A percentile compares a stretch with the other conserved stretches of the same genome.
These are phyloP conservation scores for Arctopsyche grandis DNA, from an alignment of 1,140 invertebrate genomes.

Conservation along the genomic window DNA sequence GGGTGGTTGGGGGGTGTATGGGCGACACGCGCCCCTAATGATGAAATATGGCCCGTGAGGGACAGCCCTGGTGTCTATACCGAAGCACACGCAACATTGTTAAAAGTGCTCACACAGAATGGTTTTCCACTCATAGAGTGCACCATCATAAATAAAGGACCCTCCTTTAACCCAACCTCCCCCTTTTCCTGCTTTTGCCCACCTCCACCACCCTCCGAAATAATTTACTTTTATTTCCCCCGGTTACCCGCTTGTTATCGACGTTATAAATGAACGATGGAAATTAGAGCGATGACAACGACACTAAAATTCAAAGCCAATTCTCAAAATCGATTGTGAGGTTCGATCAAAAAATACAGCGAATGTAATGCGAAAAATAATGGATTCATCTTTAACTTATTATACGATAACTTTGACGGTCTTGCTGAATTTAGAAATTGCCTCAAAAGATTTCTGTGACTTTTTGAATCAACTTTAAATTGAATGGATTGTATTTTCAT, in stretches of 20 bases:
- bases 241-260: slow-evolving; percentile 37
- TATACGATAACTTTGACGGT: no score
- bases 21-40: slow-evolving; percentile 47
- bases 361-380: no score
- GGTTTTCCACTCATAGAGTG: slow-evolving; percentile 39
- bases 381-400: no score
- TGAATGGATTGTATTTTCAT: no score
- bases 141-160: slow-evolving; percentile 52
- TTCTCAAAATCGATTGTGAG: no score
- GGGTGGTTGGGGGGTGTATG: neutral
- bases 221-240: slow-evolving; percentile 39
- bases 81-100: slow-evolving; percentile 45
- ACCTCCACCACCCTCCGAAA: neutral
- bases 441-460: no score
- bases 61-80: slow-evolving; percentile 41
- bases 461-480: no score
- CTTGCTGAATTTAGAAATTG: no score
- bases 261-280: slow-evolving; percentile 45
- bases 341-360: no score
- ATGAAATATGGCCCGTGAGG: slow-evolving; percentile 51
- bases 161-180: neutral
- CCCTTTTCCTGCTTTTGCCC: neutral
- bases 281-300: slow-evolving; percentile 46
- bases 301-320: slow-evolving; percentile 38
- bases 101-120: slow-evolving; percentile 45